Percentiles rank a stretch among this genome's conserved stretches.
Conservation (phyloP, 2,797 vertebrate genomes). For the Channa striata region DNA sequence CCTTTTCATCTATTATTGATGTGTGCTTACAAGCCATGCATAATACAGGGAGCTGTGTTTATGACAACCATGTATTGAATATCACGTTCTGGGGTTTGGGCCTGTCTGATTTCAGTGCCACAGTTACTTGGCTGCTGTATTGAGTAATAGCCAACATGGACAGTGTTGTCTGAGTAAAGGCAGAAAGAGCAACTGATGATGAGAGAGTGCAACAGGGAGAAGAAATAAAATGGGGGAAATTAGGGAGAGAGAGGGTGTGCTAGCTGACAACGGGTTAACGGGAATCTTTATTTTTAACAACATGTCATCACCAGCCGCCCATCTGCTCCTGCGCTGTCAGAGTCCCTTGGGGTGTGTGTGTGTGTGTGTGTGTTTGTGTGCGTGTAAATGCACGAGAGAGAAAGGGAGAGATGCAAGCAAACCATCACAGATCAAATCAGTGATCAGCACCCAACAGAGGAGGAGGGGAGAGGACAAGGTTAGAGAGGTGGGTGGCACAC, state of each 20-base stretch:
- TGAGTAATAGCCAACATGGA: slow-evolving; percentile 22
- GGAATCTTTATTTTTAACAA: slow-evolving; percentile 85
- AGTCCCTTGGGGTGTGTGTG: slow-evolving; percentile 75
- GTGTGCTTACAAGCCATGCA: slow-evolving; percentile 77
- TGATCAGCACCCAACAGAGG: slow-evolving; percentile 70
- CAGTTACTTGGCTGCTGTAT: slow-evolving; percentile 33
- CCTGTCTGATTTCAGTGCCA: slow-evolving; percentile 40
- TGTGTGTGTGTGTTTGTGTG: slow-evolving; percentile 31
- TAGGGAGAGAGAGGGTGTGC: slow-evolving; percentile 36
- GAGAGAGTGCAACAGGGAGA: slow-evolving; percentile 36
- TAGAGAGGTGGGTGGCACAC: slow-evolving; percentile 60
- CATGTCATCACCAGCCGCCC: slow-evolving; percentile 84
- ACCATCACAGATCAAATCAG: slow-evolving; percentile 81
- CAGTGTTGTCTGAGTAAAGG: slow-evolving; percentile 14
- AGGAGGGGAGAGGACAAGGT: slow-evolving; percentile 60
- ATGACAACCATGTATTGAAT: slow-evolving; percentile 81
- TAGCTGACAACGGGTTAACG: slow-evolving; percentile 79
- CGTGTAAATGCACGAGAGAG: slow-evolving; percentile 13
- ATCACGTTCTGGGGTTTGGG: slow-evolving; percentile 63
- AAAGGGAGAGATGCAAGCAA: slow-evolving; percentile 53
- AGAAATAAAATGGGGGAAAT: slow-evolving; percentile 38
- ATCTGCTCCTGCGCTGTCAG: slow-evolving; percentile 86
- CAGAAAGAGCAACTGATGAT: slow-evolving; percentile 22
- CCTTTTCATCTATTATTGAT: slow-evolving; percentile 82
- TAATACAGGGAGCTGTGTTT: slow-evolving; percentile 73